Percentiles rank a stretch among this genome's conserved stretches.
These are phyloP conservation scores for Netelia virgata DNA, from an alignment of 2,888 invertebrate species.

Conservation along the genomic window DNA sequence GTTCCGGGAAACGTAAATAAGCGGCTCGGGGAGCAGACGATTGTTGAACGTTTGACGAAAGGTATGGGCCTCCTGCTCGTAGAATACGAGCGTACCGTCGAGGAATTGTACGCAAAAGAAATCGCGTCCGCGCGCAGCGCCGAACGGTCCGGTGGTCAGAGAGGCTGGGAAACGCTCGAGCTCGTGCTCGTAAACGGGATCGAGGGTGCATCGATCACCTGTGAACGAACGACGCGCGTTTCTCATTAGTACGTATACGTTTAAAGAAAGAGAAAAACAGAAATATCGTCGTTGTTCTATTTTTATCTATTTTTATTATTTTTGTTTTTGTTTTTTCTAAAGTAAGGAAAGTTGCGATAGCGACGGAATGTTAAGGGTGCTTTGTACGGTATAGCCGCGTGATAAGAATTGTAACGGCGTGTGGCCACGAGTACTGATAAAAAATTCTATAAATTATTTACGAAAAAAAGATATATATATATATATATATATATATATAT, in stretches of 20 bases:
- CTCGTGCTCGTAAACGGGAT: slow-evolving; percentile 92
- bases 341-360: too few species aligned
- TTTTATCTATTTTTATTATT: neutral
- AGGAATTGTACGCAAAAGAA: slow-evolving; percentile 96
- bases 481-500: too few species aligned
- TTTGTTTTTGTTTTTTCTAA: too few species aligned
- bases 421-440: too few species aligned
- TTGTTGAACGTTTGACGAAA: slow-evolving; percentile 93
- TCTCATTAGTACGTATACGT: neutral
- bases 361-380: too few species aligned
- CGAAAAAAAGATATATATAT: too few species aligned
- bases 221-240: slow-evolving; percentile 68
- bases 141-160: slow-evolving; percentile 94
- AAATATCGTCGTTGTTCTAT: too few species aligned
- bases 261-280: neutral
- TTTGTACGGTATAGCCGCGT: too few species aligned
- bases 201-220: slow-evolving; percentile 90
- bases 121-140: slow-evolving; percentile 92
- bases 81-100: slow-evolving; percentile 95
- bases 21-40: slow-evolving; percentile 93
- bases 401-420: too few species aligned
- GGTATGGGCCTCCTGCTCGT: slow-evolving; percentile 96
- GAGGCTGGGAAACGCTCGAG: slow-evolving; percentile 92
- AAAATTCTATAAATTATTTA: too few species aligned
- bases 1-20: slow-evolving; percentile 92